Conservation (phyloP, 2,113 vertebrate genomes). For the Hydrochoerus hydrochaeris region DNA sequence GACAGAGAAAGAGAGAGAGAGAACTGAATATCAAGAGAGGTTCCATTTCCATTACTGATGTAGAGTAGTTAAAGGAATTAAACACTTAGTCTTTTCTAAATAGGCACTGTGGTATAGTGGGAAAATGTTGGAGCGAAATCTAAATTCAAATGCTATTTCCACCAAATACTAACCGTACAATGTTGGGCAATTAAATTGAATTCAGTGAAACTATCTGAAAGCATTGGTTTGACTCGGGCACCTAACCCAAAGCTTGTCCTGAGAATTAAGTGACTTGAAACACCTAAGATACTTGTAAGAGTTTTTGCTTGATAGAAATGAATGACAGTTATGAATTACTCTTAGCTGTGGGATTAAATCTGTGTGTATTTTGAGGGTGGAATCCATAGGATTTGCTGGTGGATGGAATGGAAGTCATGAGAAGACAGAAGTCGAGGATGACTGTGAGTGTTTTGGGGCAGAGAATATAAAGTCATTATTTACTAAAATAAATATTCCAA, state of each 20-base stretch:
- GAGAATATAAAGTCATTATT: background rate
- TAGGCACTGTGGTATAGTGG: background rate
- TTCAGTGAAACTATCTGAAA: background rate
- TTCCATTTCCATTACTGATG: background rate
- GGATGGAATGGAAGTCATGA: background rate
- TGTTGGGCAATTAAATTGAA: background rate
- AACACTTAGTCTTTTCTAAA: background rate
- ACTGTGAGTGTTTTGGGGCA: background rate
- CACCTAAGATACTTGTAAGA: background rate
- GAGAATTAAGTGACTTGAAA: background rate
- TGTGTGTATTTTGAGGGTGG: background rate
- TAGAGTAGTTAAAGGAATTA: background rate
- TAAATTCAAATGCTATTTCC: background rate
- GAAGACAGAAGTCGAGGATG: background rate
- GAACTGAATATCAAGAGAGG: background rate
- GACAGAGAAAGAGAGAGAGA: background rate
- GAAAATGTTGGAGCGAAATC: background rate
- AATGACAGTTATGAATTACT: background rate
- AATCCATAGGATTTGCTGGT: background rate
- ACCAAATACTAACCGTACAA: background rate
- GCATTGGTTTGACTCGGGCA: background rate
- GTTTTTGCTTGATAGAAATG: background rate
- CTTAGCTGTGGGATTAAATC: background rate
- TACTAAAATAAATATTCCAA: conserved; percentile 11
- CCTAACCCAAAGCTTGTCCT: background rate